Evolutionary conservation across 2,113 vertebrate genomes (phyloP), one percentile per base, ranked within the genome.

Genomic region (Trichechus manatus): DNA sequence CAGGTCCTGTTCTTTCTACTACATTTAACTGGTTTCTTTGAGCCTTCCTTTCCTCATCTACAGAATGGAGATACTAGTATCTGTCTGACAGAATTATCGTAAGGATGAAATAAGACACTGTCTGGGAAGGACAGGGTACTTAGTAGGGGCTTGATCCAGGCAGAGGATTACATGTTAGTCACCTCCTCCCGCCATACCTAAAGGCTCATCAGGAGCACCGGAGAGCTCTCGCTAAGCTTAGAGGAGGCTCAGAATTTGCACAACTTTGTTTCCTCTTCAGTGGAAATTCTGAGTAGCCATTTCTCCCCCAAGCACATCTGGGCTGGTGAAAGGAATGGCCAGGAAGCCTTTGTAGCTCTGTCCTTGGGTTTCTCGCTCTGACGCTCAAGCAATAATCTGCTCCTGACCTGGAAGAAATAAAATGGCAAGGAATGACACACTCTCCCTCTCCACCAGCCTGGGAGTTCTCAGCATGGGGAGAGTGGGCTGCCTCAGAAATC

Each of bases 381-480:
- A 90, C 9, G 15, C 17, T 63, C 44, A 44, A 68, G 80, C 86
- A 81, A 11, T 79, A 89, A 72, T 36, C 50, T 94, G 47, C 33
- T 93, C 5, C 31, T 77, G 91, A 92, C 64, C 47, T 81, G 50
- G 27, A 94, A 94, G 66, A 93, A 85, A 78, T 81, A 44, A 93
- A 93, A 72, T 3, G 6, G 9, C 53, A 84, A 85, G n/a, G 36
- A 72, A 23, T 64, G 66, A 72, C 9, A 72, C 4, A 27, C 13
- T 7, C 10, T 22, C 13, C 14, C 50, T 59, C 72, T 89, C 79
- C 61, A 11, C 50, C 29, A 50, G 29, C 17, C 44, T 79, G 77
- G 29, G 77, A 74, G 77, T 4, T 47, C 42, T 47, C 42, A 27
- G 11, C 25, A 31, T 1, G 44, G 3, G 19, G 19, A n/a, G 7